phyloP scores from a whole-genome alignment of 2,888 invertebrate species.

The Ochropacha duplaris region DNA sequence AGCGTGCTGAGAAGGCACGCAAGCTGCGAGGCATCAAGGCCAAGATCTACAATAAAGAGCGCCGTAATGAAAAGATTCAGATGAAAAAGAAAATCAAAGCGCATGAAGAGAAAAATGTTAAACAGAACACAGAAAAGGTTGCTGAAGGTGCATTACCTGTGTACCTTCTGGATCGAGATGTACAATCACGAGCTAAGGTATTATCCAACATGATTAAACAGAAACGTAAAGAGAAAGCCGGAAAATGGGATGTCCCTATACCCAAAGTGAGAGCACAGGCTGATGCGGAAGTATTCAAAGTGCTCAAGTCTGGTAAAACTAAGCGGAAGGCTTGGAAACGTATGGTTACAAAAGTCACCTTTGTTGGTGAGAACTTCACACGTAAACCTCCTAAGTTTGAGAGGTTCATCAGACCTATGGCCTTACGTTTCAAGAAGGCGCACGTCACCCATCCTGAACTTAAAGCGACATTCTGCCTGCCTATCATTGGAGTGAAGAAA shows the following conservation, averaged over 20 bases:
- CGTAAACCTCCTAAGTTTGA: slow-evolving; percentile 99
- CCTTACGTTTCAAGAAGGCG: slow-evolving; percentile 96
- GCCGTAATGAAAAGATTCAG: slow-evolving; percentile 98
- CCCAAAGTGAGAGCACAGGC: slow-evolving; percentile 99
- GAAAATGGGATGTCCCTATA: slow-evolving; percentile 99
- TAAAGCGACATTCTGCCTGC: slow-evolving; percentile 98
- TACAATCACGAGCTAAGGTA: slow-evolving; percentile 96
- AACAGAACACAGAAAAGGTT: slow-evolving; percentile 91
- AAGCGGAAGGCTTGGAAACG: slow-evolving; percentile 99
- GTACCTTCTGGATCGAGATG: slow-evolving; percentile 98
- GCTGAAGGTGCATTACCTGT: slow-evolving; percentile 97
- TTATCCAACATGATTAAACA: slow-evolving; percentile 99
- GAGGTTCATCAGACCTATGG: slow-evolving; percentile 99
- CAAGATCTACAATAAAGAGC: slow-evolving; percentile 97
- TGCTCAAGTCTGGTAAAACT: slow-evolving; percentile 94
- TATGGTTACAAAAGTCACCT: slow-evolving; percentile 99
- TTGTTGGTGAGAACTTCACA: slow-evolving; percentile 98
- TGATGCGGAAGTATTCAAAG: slow-evolving; percentile 98
- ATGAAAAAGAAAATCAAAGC: slow-evolving; percentile 99
- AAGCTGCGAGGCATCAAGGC: slow-evolving; percentile 98
- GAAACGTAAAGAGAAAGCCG: slow-evolving; percentile 99
- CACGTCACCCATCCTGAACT: slow-evolving; percentile 99
- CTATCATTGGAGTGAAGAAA: slow-evolving; percentile 99
- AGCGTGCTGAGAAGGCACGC: slow-evolving; percentile 94
- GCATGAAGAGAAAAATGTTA: slow-evolving; percentile 97